These are phyloP conservation scores for Cliona cf. orientalis DNA, from an alignment of 37 sponge, comb jelly and placozoan genomes.

Conservation along the genomic window DNA sequence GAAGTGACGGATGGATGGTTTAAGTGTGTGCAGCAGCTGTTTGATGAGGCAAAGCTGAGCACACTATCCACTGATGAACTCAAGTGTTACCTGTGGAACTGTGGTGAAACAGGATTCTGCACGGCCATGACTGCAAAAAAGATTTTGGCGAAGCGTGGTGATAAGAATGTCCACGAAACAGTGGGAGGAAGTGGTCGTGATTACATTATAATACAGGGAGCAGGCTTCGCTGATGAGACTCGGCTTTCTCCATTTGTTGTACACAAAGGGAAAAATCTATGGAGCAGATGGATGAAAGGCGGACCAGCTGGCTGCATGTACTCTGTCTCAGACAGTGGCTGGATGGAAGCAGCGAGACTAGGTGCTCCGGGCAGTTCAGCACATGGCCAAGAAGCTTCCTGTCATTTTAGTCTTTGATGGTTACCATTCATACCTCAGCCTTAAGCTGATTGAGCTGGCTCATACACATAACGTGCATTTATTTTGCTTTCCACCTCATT, in stretches of 20 bases:
- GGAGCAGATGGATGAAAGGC: slow-evolving; percentile 33
- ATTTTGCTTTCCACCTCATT: slow-evolving; percentile 69
- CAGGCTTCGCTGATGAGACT: slow-evolving; percentile 42
- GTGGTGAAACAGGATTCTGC: slow-evolving; percentile 66
- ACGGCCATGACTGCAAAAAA: slow-evolving; percentile 30
- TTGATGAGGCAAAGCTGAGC: neutral
- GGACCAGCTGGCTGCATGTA: slow-evolving; percentile 62
- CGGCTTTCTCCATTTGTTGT: slow-evolving; percentile 62
- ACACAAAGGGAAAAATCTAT: slow-evolving; percentile 72
- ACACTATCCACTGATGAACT: slow-evolving; percentile 8
- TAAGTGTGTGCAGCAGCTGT: slow-evolving; percentile 5
- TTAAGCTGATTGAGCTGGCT: slow-evolving; percentile 30
- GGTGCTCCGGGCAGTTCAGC: slow-evolving; percentile 43
- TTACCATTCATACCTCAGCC: slow-evolving; percentile 56
- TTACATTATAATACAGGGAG: slow-evolving; percentile 50
- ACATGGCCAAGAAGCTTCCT: slow-evolving; percentile 9
- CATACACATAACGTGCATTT: slow-evolving; percentile 29
- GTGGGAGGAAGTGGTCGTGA: slow-evolving; percentile 59
- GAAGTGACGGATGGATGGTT: slow-evolving; percentile 33
- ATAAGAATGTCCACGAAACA: slow-evolving; percentile 53
- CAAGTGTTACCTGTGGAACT: slow-evolving; percentile 40
- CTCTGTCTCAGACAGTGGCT: slow-evolving; percentile 46
- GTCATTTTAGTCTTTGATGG: slow-evolving; percentile 73
- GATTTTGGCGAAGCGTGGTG: slow-evolving; percentile 36
- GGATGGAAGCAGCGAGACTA: slow-evolving; percentile 60